These are phyloP conservation scores for Chitala chitala DNA, from an alignment of 2,113 vertebrate genomes.

Conservation along the genomic window DNA sequence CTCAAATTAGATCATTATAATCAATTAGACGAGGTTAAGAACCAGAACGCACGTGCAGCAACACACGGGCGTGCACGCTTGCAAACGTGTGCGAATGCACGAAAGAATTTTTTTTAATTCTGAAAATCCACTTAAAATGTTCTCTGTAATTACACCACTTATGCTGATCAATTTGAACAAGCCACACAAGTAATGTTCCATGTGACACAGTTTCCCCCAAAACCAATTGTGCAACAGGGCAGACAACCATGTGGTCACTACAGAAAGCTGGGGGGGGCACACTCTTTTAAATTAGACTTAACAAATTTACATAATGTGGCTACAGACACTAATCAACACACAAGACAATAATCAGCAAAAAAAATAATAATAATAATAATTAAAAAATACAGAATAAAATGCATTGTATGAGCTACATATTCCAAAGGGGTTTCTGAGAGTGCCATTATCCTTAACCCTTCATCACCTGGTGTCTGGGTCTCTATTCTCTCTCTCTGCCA, in stretches of 20 bases:
- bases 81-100: too few species aligned
- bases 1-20: neutral
- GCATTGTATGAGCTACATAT: neutral
- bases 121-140: neutral
- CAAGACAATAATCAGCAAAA: neutral
- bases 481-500: neutral
- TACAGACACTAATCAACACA: neutral
- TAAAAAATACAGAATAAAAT: too few species aligned
- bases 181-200: neutral
- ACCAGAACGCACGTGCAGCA: neutral
- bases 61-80: constrained; percentile 15
- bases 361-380: neutral
- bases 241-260: neutral
- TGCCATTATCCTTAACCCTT: neutral
- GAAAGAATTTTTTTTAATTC: neutral
- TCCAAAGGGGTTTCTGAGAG: neutral
- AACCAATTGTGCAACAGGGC: neutral
- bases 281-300: neutral
- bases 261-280: neutral
- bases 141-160: neutral
- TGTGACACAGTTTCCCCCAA: neutral
- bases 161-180: neutral
- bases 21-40: neutral
- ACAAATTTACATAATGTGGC: neutral
- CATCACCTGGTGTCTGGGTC: neutral